Percentiles rank a stretch among this genome's conserved stretches.
These are phyloP conservation scores for Hyposoter didymator DNA, from an alignment of 2,888 invertebrate genomes.

Conservation along the genomic window DNA sequence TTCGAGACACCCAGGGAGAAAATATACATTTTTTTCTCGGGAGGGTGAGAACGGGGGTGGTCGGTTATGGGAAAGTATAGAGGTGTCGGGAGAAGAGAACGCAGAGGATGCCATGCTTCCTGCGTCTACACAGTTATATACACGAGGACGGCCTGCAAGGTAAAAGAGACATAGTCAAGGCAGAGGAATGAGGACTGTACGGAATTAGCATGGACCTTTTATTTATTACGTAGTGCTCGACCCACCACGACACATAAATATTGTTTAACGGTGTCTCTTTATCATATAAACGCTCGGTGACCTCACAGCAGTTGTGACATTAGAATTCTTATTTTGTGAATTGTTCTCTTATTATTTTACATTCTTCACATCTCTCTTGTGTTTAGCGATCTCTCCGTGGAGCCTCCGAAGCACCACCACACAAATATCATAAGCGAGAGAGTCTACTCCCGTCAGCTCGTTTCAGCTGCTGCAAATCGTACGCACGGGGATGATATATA, in stretches of 20 bases:
- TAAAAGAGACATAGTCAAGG: slow-evolving; percentile 53
- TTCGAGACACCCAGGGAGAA: slow-evolving; percentile 57
- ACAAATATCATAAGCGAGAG: slow-evolving; percentile 20
- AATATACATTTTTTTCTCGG: slow-evolving; percentile 62
- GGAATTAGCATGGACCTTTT: slow-evolving; percentile 76
- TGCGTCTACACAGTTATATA: slow-evolving; percentile 47
- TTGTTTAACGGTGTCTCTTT: slow-evolving; percentile 79
- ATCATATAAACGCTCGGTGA: slow-evolving; percentile 78
- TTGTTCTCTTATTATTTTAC: slow-evolving; percentile 24
- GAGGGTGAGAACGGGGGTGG: slow-evolving; percentile 51
- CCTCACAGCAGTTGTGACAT: slow-evolving; percentile 73
- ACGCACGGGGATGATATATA: neutral
- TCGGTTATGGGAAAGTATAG: slow-evolving; percentile 59
- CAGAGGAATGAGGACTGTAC: slow-evolving; percentile 51
- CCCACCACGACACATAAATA: slow-evolving; percentile 77
- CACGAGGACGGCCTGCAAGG: slow-evolving; percentile 47
- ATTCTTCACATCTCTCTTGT: slow-evolving; percentile 63
- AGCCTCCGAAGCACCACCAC: slow-evolving; percentile 63
- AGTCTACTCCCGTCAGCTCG: neutral
- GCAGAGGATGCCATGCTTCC: slow-evolving; percentile 54
- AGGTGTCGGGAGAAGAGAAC: slow-evolving; percentile 24
- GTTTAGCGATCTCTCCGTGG: slow-evolving; percentile 30
- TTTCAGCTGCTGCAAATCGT: neutral
- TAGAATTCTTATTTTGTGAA: slow-evolving; percentile 74
- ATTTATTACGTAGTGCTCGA: slow-evolving; percentile 75